Evolutionary conservation across 2,888 invertebrate genomes (phyloP).

Genomic region (Balanococcus diminutus): DNA sequence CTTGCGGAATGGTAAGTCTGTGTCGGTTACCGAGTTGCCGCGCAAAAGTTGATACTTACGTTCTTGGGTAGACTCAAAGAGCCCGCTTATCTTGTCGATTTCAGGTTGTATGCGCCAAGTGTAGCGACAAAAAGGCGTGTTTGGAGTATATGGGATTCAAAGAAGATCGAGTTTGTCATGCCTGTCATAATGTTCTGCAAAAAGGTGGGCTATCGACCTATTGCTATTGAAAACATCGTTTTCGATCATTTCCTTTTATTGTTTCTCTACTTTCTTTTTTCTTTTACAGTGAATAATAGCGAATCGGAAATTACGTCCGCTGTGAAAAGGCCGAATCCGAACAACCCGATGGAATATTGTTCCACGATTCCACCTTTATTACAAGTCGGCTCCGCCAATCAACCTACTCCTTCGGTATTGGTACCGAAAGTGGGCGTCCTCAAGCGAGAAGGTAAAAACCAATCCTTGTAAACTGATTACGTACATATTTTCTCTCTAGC

Average conservation of each 20-base stretch:
- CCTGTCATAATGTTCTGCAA: conserved; percentile 70
- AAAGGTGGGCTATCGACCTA: conserved; percentile 61
- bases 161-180: conserved; percentile 79
- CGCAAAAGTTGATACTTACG: too few relatives aligned
- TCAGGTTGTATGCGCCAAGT: conserved; percentile 77
- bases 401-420: conserved; percentile 74
- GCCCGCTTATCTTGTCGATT: neutral
- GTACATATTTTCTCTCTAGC: neutral
- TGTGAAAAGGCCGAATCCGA: conserved; percentile 69
- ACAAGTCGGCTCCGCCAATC: conserved; percentile 67
- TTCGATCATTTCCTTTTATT: neutral
- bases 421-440: conserved; percentile 84
- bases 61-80: too few relatives aligned
- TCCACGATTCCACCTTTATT: conserved; percentile 79
- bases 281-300: neutral
- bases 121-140: conserved; percentile 74
- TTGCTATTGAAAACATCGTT: neutral
- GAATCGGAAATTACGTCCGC: conserved; percentile 49
- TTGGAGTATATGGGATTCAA: conserved; percentile 75
- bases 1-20: conserved; percentile 75
- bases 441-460: conserved; percentile 72
- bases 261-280: too few relatives aligned
- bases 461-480: too few relatives aligned
- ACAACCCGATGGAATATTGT: conserved; percentile 87
- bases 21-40: too few relatives aligned